Percentiles rank a stretch among this genome's conserved stretches.
Conservation (phyloP, 2,888 invertebrate species). For the Aporophyla nigra region DNA sequence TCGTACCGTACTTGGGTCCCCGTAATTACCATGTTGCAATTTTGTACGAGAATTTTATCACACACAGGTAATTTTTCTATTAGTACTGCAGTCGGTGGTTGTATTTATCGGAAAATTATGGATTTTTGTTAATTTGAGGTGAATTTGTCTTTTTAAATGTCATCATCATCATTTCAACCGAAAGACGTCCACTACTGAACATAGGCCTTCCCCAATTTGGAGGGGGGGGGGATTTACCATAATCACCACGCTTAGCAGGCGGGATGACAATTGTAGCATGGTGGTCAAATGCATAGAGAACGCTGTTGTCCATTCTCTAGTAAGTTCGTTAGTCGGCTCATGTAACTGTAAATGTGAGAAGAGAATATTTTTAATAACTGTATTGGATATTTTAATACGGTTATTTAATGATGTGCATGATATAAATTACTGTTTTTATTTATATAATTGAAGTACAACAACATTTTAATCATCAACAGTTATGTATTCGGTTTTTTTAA, state of each 20-base stretch:
- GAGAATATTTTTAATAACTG: neutral
- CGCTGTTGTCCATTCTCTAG: too few species aligned
- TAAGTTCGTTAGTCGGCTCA: too few species aligned
- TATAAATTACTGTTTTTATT: neutral
- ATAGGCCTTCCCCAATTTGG: too few species aligned
- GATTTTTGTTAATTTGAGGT: neutral
- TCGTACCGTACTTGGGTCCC: slow-evolving; percentile 21
- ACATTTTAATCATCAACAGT: neutral
- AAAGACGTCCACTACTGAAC: too few species aligned
- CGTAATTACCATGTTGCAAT: slow-evolving; percentile 38
- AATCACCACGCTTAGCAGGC: too few species aligned
- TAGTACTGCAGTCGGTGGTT: neutral
- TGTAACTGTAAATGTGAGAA: too few species aligned
- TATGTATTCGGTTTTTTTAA: neutral
- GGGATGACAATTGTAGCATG: too few species aligned
- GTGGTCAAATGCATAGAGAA: too few species aligned
- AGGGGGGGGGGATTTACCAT: too few species aligned
- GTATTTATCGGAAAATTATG: neutral
- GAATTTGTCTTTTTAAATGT: too few species aligned
- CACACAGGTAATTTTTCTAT: neutral
- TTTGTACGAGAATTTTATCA: neutral
- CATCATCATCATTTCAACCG: too few species aligned
- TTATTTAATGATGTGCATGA: neutral
- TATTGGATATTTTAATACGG: neutral
- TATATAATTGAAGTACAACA: neutral